Conservation (phyloP, 2,888 invertebrate genomes). For the Pegoplata infirma region DNA sequence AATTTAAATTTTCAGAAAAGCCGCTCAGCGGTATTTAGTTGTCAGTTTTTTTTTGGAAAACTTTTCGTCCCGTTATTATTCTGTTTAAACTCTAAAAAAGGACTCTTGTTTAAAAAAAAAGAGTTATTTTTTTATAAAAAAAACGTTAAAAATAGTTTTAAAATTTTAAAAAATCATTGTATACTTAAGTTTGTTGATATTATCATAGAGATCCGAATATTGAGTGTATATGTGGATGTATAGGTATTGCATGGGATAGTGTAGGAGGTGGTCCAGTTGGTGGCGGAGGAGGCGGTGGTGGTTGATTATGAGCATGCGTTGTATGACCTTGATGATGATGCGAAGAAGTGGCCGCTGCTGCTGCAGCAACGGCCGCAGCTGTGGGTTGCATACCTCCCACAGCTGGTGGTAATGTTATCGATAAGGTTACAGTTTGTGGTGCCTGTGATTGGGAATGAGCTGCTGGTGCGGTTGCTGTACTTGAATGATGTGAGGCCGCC, state of each 20-base stretch:
- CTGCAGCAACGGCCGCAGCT: slow-evolving; percentile 70
- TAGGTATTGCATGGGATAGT: slow-evolving; percentile 76
- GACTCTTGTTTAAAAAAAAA: slow-evolving; percentile 25
- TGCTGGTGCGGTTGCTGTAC: slow-evolving; percentile 50
- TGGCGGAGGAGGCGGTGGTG: slow-evolving; percentile 63
- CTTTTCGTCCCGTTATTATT: no score
- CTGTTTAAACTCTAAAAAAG: no score
- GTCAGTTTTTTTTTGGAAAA: no score
- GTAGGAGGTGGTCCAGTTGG: slow-evolving; percentile 72
- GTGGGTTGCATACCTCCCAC: slow-evolving; percentile 69
- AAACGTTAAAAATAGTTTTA: slow-evolving; percentile 2
- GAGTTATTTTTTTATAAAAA: slow-evolving; percentile 2
- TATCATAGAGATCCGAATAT: slow-evolving; percentile 79
- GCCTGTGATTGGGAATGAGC: slow-evolving; percentile 55
- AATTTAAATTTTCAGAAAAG: no score
- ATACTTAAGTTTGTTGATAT: slow-evolving; percentile 72
- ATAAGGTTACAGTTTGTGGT: slow-evolving; percentile 75
- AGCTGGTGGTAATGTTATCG: slow-evolving; percentile 76
- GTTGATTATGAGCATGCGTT: slow-evolving; percentile 59
- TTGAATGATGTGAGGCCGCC: slow-evolving; percentile 64
- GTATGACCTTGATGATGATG: slow-evolving; percentile 66
- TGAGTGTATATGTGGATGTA: slow-evolving; percentile 78
- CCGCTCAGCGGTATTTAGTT: no score
- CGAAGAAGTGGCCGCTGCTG: slow-evolving; percentile 65
- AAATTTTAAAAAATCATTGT: slow-evolving; percentile 53